Evolutionary conservation across 2,113 vertebrate genomes (phyloP), one percentile per base, ranked within the genome.

Genomic region (Pseudonaja textilis): DNA sequence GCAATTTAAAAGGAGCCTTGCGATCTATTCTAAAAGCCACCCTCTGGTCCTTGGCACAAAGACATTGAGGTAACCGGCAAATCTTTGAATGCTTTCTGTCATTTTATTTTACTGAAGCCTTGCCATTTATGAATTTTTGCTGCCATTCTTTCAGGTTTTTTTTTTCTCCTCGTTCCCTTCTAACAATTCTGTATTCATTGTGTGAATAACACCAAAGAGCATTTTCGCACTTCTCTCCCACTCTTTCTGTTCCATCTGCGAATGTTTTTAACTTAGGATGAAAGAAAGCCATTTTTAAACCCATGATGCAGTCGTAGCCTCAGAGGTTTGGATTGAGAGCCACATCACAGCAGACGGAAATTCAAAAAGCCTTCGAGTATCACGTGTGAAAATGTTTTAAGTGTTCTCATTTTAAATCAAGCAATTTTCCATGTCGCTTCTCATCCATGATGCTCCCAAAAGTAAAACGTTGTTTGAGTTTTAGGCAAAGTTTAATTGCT

Each of bases 221-320:
- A 93, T 90, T 86, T 92, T 93, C 88, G 10, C 88, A 93, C 88
- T 23, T 85, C 69, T 85, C 54, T 85, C 92, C 54, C 26, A 89
- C 92, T 85, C 22, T 50, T 3, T 50, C 39, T 86, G 29, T 52
- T 52, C 88, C 74, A 61, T 90, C 42, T 89, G 56, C 59, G 56
- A 34, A 86, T 85, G 39, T 26, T 86, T 90, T 90, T 81, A 47
- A 81, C 18, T 45, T n/a, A 85, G 45, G 54, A 39, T 86, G 16
- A n/a, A 42, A n/a, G 25, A 34, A 39, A 26, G 22, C 14, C 20
- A 59, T 92, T 92, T 92, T 93, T 26, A 90, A 85, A 86, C 45
- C 42, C 52, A 42, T n/a, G 59, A 61, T 39, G 86, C 29, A 42
- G 54, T 29, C n/a, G 64, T 86, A 54, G 2, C 74, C 34, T 54